Evolutionary conservation across 2,888 invertebrate species (phyloP).

Genomic region (Electrophaes corylata): DNA sequence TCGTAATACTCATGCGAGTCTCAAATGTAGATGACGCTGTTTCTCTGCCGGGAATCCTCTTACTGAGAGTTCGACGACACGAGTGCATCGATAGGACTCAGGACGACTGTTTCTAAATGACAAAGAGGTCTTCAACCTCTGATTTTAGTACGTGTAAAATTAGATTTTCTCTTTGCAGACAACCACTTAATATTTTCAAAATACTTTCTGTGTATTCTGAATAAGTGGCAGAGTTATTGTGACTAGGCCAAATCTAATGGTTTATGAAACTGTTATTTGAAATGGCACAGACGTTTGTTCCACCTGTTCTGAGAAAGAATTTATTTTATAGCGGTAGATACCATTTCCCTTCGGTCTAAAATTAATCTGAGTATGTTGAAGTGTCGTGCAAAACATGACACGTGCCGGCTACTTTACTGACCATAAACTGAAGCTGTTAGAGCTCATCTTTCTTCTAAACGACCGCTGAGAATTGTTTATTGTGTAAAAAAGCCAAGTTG

Average conservation of each 20-base stretch:
- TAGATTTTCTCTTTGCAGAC: slow-evolving; percentile 33
- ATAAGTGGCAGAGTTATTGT: slow-evolving; percentile 5
- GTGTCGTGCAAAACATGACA: slow-evolving; percentile 62
- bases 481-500: slow-evolving; percentile 72
- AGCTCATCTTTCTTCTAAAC: slow-evolving; percentile 84
- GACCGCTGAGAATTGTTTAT: slow-evolving; percentile 77
- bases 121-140: slow-evolving; percentile 47
- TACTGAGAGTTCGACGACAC: slow-evolving; percentile 48
- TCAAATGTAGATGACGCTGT: slow-evolving; percentile 35
- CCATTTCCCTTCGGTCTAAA: slow-evolving; percentile 34
- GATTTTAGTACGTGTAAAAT: slow-evolving; percentile 42
- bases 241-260: slow-evolving; percentile 22
- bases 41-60: slow-evolving; percentile 33
- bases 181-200: slow-evolving; percentile 19
- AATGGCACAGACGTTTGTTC: slow-evolving; percentile 27
- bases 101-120: slow-evolving; percentile 38
- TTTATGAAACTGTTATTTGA: slow-evolving; percentile 36
- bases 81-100: slow-evolving; percentile 45
- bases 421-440: slow-evolving; percentile 79
- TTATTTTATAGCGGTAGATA: slow-evolving; percentile 40
- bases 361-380: slow-evolving; percentile 51
- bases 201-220: slow-evolving; percentile 7
- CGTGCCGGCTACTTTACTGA: slow-evolving; percentile 79
- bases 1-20: slow-evolving; percentile 7
- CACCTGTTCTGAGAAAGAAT: slow-evolving; percentile 46